Evolutionary conservation across 2,797 vertebrate species (phyloP).

Genomic region (Anguilla megastoma): DNA sequence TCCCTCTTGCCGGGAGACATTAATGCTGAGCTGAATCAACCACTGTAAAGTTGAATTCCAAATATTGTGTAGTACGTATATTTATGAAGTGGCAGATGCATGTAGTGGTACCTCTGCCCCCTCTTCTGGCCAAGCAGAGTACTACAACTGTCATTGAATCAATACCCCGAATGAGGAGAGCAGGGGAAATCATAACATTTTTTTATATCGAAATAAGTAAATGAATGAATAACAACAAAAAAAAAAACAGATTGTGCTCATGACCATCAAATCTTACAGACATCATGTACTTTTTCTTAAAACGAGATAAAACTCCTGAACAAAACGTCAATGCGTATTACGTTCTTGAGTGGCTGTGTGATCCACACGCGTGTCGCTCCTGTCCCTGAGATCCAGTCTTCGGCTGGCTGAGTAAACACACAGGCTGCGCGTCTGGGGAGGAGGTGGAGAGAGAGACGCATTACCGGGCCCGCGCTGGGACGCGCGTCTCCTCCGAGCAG

Average conservation of each 20-base stretch:
- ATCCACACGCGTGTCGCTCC: not conserved
- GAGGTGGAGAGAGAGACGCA: not conserved
- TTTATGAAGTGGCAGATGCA: not conserved
- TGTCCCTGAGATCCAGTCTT: not conserved
- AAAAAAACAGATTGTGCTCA: not conserved
- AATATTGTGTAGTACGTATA: not conserved
- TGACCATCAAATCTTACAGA: not conserved
- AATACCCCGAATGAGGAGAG: not conserved
- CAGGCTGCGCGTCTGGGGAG: not conserved
- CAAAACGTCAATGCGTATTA: not conserved
- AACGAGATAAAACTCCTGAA: not conserved
- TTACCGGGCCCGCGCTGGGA: not conserved
- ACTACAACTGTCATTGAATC: not conserved
- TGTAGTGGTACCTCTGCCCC: slow-evolving; percentile 46
- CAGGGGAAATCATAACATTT: not conserved
- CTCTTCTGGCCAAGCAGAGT: slow-evolving; percentile 58
- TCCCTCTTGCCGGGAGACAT: not conserved
- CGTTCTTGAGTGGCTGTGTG: not conserved
- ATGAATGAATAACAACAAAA: too few species aligned
- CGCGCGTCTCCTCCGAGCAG: slow-evolving; percentile 26
- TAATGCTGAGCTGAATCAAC: not conserved
- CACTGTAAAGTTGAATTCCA: not conserved
- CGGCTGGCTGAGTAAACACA: not conserved
- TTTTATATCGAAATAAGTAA: not conserved
- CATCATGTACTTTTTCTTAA: not conserved